These are phyloP conservation scores for Saguinus imperator DNA, from an alignment of 2,113 vertebrate species.

Conservation along the genomic window DNA sequence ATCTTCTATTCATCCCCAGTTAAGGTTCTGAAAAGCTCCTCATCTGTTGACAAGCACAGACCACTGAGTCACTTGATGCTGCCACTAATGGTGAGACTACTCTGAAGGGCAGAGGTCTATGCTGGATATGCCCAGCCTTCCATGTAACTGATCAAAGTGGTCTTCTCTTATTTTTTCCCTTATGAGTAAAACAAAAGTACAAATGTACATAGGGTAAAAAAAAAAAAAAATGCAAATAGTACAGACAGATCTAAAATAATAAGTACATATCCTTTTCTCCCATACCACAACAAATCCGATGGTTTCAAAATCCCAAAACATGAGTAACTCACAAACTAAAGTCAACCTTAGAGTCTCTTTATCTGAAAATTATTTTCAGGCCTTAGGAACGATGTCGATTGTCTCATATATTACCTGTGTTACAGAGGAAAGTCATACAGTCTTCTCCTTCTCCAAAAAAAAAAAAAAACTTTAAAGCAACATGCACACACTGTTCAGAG, in stretches of 20 bases:
- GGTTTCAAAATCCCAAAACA: not conserved
- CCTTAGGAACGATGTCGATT: not conserved
- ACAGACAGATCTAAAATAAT: conserved; percentile 15
- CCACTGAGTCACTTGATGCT: not conserved
- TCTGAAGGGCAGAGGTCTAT: not conserved
- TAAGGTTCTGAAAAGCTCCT: not conserved
- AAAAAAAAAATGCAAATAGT: not conserved
- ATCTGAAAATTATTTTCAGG: not conserved
- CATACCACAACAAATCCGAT: not conserved
- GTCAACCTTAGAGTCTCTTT: not conserved
- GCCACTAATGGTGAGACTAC: not conserved
- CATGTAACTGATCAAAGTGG: not conserved
- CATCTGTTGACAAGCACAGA: not conserved
- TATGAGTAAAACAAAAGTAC: conserved; percentile 20
- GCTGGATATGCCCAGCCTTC: accelerated
- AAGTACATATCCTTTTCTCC: not conserved
- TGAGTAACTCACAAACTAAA: not conserved
- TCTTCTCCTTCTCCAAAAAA: not conserved
- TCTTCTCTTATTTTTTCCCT: not conserved
- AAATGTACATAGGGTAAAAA: conserved; percentile 11
- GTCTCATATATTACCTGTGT: not conserved
- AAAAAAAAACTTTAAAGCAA: not conserved
- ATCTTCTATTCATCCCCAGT: not conserved
- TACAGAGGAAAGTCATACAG: not conserved
- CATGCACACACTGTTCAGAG: not conserved